phyloP scores from a whole-genome alignment of 2,888 invertebrate species.

The Callinectes sapidus region DNA sequence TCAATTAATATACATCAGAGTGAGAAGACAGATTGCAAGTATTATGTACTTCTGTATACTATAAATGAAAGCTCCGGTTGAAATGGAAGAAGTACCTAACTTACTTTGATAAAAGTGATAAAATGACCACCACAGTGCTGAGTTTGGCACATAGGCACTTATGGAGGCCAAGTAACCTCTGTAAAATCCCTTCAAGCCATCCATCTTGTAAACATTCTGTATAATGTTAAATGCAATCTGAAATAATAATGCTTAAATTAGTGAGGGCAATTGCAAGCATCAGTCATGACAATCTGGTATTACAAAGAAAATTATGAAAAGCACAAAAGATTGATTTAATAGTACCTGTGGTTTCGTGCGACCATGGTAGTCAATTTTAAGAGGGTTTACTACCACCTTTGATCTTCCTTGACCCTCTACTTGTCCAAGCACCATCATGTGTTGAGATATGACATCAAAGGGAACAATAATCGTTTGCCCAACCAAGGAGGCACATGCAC shows the following conservation, averaged over 20 bases:
- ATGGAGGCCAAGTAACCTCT: slow-evolving; percentile 94
- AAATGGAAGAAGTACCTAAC: slow-evolving; percentile 48
- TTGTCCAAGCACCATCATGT: slow-evolving; percentile 92
- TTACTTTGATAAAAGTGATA: slow-evolving; percentile 95
- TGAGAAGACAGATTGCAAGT: not conserved
- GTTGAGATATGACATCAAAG: slow-evolving; percentile 96
- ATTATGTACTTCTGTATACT: not conserved
- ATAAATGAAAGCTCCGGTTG: not conserved
- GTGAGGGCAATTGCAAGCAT: not conserved
- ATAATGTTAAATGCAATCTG: slow-evolving; percentile 84
- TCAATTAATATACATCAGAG: no score
- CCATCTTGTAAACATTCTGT: slow-evolving; percentile 85
- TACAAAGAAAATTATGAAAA: not conserved
- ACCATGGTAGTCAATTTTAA: slow-evolving; percentile 79
- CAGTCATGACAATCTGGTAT: not conserved
- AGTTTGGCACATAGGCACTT: slow-evolving; percentile 95
- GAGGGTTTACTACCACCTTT: slow-evolving; percentile 82
- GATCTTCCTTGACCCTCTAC: slow-evolving; percentile 68
- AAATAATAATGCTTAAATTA: not conserved
- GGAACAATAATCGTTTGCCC: slow-evolving; percentile 97
- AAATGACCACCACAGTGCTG: slow-evolving; percentile 98
- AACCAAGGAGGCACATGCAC: slow-evolving; percentile 92
- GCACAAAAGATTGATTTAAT: not conserved
- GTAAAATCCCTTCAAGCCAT: slow-evolving; percentile 93
- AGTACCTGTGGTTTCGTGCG: slow-evolving; percentile 52